Evolutionary conservation across 2,113 vertebrate species (phyloP).

Genomic region (Balaeniceps rex): DNA sequence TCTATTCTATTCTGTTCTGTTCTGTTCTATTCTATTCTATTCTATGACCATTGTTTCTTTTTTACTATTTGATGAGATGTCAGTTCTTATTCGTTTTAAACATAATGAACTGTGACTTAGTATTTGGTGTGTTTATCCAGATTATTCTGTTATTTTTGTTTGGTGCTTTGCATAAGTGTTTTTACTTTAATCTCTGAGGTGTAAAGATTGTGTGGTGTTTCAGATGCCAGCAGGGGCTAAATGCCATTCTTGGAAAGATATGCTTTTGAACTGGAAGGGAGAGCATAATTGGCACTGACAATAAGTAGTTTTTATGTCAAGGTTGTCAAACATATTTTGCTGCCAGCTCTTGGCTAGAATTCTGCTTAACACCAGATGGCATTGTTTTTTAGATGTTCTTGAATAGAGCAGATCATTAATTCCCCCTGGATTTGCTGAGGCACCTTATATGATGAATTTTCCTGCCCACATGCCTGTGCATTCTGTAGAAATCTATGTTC

Average conservation of each 20-base stretch:
- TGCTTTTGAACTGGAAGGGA: slow-evolving; percentile 36
- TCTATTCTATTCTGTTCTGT: too few species aligned
- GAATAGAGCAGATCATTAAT: slow-evolving; percentile 38
- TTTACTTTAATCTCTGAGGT: background rate
- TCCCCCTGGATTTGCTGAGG: slow-evolving; percentile 1
- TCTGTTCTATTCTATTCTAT: too few species aligned
- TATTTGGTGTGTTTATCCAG: background rate
- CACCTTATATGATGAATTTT: background rate
- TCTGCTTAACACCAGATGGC: slow-evolving; percentile 59
- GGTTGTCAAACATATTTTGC: slow-evolving; percentile 37
- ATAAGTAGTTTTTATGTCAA: slow-evolving; percentile 57
- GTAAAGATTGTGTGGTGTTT: background rate
- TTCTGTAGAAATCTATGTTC: background rate
- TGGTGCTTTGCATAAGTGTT: background rate
- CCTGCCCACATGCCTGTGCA: background rate
- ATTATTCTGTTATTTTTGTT: background rate
- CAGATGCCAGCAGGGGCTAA: background rate
- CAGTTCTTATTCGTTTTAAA: background rate
- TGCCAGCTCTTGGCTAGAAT: slow-evolving; percentile 46
- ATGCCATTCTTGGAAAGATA: slow-evolving; percentile 24
- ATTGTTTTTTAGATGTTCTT: slow-evolving; percentile 57
- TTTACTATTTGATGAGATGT: background rate
- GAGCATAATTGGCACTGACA: slow-evolving; percentile 17
- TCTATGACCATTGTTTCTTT: background rate
- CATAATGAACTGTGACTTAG: background rate